Conservation (phyloP, 2,888 invertebrate genomes). For the Diloba caeruleocephala region DNA sequence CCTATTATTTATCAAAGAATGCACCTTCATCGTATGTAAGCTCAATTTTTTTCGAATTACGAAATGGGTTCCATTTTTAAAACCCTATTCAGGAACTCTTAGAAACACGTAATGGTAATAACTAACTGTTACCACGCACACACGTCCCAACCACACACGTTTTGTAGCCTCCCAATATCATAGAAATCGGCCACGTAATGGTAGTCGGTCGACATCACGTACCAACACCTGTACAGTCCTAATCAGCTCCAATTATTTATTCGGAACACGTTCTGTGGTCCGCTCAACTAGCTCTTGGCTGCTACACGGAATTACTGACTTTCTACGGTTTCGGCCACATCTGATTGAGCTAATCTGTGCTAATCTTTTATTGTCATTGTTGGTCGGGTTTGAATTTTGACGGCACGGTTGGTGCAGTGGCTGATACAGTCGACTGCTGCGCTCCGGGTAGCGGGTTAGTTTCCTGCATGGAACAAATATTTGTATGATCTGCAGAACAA, state of each 20-base stretch:
- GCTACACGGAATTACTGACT: slow-evolving; percentile 47
- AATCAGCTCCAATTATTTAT: slow-evolving; percentile 70
- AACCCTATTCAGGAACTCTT: too few relatives aligned
- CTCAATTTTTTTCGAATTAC: too few relatives aligned
- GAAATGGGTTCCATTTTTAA: too few relatives aligned
- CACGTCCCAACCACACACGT: slow-evolving; percentile 10
- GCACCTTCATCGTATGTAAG: too few relatives aligned
- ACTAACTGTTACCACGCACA: neutral
- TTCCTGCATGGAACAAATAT: too few relatives aligned
- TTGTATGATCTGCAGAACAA: too few relatives aligned
- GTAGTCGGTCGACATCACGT: slow-evolving; percentile 27
- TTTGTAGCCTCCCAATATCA: slow-evolving; percentile 26
- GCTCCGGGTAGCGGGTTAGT: too few relatives aligned
- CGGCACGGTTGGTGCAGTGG: too few relatives aligned
- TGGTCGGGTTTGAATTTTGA: neutral
- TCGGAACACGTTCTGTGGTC: slow-evolving; percentile 59
- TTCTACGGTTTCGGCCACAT: slow-evolving; percentile 37
- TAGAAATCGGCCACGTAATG: slow-evolving; percentile 38
- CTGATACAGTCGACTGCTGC: too few relatives aligned
- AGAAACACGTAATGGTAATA: too few relatives aligned
- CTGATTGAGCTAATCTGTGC: slow-evolving; percentile 56
- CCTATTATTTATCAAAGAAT: too few relatives aligned
- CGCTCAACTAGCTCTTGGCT: slow-evolving; percentile 32
- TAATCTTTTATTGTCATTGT: slow-evolving; percentile 42
- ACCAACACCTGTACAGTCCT: slow-evolving; percentile 59